Conservation (phyloP, 2,797 vertebrate genomes). For the Dromococcyx pavoninus region DNA sequence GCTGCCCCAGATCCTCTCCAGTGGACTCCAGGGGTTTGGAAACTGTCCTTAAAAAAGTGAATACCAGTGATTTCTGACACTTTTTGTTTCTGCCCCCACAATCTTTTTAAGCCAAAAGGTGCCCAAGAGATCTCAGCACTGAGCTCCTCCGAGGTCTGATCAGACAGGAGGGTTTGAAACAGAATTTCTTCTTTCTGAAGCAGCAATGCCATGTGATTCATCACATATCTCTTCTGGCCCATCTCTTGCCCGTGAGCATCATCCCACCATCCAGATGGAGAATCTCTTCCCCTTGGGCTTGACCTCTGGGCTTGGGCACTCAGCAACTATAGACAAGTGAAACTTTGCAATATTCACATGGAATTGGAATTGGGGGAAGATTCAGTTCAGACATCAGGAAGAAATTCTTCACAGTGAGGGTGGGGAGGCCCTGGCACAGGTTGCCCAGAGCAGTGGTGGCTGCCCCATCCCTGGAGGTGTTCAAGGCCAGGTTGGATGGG, state of each 20-base stretch:
- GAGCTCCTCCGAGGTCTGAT: background rate
- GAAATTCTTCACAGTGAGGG: no score
- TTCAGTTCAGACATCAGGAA: no score
- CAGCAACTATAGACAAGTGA: fast-evolving
- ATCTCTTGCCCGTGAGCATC: background rate
- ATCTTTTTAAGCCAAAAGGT: background rate
- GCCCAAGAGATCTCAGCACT: background rate
- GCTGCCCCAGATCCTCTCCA: background rate
- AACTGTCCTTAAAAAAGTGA: background rate
- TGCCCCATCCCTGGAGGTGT: no score
- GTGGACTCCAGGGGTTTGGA: no score
- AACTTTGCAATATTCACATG: fast-evolving
- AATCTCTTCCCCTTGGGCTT: background rate
- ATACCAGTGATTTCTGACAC: background rate
- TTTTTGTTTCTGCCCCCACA: no score
- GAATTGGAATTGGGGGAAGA: no score
- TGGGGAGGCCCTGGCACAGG: no score
- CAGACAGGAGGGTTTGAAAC: background rate
- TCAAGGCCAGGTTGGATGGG: no score
- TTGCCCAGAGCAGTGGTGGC: no score
- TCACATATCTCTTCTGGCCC: background rate
- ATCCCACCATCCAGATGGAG: no score
- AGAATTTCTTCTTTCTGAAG: background rate
- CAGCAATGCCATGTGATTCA: background rate
- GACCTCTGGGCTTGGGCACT: no score